Percentiles rank a stretch among this genome's conserved stretches.
These are phyloP conservation scores for Anguilla japonica DNA, from an alignment of 2,113 vertebrate genomes.

Conservation along the genomic window DNA sequence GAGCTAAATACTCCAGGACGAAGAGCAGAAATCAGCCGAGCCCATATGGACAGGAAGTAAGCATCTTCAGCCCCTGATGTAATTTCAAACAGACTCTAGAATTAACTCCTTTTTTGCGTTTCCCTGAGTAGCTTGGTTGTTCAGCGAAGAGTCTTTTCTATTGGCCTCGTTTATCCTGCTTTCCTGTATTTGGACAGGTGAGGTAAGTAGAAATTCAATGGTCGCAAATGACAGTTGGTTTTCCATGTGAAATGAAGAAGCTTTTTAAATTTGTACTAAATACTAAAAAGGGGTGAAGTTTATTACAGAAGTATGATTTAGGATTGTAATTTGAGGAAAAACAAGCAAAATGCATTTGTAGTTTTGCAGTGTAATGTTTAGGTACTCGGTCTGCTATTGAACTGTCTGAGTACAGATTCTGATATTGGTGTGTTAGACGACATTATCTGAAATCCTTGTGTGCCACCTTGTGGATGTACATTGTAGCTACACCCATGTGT, in stretches of 20 bases:
- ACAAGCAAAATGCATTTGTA: too few species aligned
- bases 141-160: not conserved
- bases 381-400: too few species aligned
- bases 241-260: not conserved
- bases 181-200: too few species aligned
- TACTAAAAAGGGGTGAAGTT: too few species aligned
- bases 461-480: not conserved
- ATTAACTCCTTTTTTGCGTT: not conserved
- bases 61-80: not conserved
- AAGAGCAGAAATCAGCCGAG: not conserved
- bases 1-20: not conserved
- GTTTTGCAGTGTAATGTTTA: too few species aligned
- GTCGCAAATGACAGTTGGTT: too few species aligned
- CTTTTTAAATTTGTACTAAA: too few species aligned
- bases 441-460: not conserved
- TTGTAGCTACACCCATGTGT: not conserved
- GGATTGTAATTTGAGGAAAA: too few species aligned
- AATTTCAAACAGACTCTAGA: not conserved
- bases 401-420: too few species aligned
- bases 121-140: not conserved
- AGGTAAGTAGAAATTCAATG: too few species aligned
- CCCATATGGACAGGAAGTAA: not conserved
- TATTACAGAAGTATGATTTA: too few species aligned
- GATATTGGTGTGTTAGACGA: not conserved
- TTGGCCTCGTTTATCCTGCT: not conserved